A percentile compares a stretch with the other conserved stretches of the same genome.
Evolutionary conservation across 2,888 invertebrate species (phyloP).

Genomic region (Drosophila longiperda): DNA sequence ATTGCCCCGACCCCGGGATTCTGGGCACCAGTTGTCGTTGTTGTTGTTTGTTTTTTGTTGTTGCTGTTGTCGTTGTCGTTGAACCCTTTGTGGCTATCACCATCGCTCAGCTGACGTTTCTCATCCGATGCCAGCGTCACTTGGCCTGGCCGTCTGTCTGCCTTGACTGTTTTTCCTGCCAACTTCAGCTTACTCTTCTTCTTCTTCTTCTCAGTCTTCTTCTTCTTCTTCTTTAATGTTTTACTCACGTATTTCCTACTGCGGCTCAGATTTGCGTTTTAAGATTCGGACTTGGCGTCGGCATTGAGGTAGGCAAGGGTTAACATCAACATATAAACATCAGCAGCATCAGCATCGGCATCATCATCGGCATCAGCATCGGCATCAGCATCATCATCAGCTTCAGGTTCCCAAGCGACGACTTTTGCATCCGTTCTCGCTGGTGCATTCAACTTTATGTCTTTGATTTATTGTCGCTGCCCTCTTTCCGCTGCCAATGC

Average conservation of each 20-base stretch:
- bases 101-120: conserved; percentile 80
- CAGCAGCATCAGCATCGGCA: conserved; percentile 5
- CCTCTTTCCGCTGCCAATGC: conserved; percentile 30
- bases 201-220: not conserved
- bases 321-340: conserved; percentile 26
- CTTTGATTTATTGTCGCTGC: conserved; percentile 78
- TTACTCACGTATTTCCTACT: conserved; percentile 32
- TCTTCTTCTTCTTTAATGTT: conserved; percentile 5
- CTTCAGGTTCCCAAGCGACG: conserved; percentile 71
- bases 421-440: conserved; percentile 76
- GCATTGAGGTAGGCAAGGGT: conserved; percentile 68
- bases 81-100: conserved; percentile 52
- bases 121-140: conserved; percentile 59
- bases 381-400: conserved; percentile 21
- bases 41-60: not conserved
- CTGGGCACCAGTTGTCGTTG: not conserved
- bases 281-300: conserved; percentile 58
- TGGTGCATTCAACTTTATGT: conserved; percentile 77
- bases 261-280: conserved; percentile 66
- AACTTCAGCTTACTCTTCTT: not conserved
- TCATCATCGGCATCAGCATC: conserved; percentile 22
- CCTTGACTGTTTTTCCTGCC: conserved; percentile 27
- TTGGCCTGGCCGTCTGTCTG: conserved; percentile 38
- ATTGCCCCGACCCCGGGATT: conserved; percentile 10
- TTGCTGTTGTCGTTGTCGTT: not conserved